Base-by-base conservation (phyloP, 2,113 vertebrate genomes). In the Carassius carassius region DNA sequence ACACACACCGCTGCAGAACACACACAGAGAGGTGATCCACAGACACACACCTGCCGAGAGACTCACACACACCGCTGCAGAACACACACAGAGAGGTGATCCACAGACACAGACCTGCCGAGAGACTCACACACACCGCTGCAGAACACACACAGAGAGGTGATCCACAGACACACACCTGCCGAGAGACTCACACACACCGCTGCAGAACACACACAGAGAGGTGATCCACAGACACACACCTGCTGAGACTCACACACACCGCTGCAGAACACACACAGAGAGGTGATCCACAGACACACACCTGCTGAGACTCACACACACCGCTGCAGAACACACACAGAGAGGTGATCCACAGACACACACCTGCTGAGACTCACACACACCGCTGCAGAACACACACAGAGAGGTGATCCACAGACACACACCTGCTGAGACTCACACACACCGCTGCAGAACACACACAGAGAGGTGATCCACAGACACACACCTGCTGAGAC, bases 11-110 rank as follows among this genome's bases (percentile, higher is more conserved):
- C 89, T 93, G 56, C 92, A 91, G 56, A 90, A 67, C 77, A 87
- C 86, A 89, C 89, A 76, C 89, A 95, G 95, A 29, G 29, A 29
- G 29, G 29, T 29, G 29, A 29, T 29, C 1, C 29, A 29, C 29
- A 29, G 1, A 29, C n/a, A n/a, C 98, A 0, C 97, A 97, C 90
- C 93, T 98, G 87, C 94, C 97, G 1, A 72, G 69, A 72, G 69
- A 94, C 96, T 0, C 92, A 11, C 93, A 90, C 77, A 91, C 95
- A 79, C 94, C 96, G 0, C 89, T 93, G 56, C 92, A 91, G 56
- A 90, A 67, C 77, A 87, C 86, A 89, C 89, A 76, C 89, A 95
- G 95, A 29, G 29, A 29, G 29, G 29, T 29, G 29, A 29, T 29
- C 1, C 29, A 29, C 29, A 29, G 1, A 29, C n/a, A n/a, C n/a